Evolutionary conservation across 1,140 invertebrate genomes (phyloP).

Genomic region (Aethina tumida): DNA sequence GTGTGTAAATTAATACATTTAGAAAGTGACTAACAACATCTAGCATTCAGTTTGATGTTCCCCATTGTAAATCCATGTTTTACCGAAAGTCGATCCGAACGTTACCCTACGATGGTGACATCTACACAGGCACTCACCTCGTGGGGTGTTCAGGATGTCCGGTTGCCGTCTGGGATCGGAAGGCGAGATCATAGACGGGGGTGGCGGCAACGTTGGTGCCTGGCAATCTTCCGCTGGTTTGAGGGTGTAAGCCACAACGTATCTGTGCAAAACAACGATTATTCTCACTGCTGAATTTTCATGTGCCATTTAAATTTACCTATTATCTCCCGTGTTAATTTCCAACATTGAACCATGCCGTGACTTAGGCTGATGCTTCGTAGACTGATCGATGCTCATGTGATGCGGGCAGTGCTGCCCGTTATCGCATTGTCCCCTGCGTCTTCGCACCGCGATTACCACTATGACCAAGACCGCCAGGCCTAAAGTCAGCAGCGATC

Average conservation of each 20-base stretch:
- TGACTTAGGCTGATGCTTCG: conserved; percentile 28
- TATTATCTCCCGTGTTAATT: conserved; percentile 47
- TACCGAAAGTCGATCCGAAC: no score
- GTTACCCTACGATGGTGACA: conserved; percentile 13
- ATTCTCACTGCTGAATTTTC: no score
- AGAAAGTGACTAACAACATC: no score
- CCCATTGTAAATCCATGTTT: no score
- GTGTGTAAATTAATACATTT: no score
- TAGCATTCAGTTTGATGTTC: no score
- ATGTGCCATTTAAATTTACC: no score
- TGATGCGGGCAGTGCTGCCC: conserved; percentile 30
- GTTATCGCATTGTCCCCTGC: conserved; percentile 31
- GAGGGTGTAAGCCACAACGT: conserved; percentile 48
- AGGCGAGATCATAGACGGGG: conserved; percentile 12
- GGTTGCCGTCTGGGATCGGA: conserved; percentile 30
- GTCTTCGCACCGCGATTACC: conserved; percentile 41
- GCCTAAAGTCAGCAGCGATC: conserved; percentile 49
- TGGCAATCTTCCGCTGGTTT: conserved; percentile 37
- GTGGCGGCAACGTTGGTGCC: conserved; percentile 10
- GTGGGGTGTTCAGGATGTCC: conserved; percentile 36
- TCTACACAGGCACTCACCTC: conserved; percentile 30
- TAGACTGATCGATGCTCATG: conserved; percentile 15
- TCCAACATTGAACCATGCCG: conserved; percentile 40
- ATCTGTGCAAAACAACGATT: no score
- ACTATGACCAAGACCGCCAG: conserved; percentile 51